These are phyloP conservation scores for Thomomys bottae DNA, from an alignment of 2,113 vertebrate species.

Conservation along the genomic window DNA sequence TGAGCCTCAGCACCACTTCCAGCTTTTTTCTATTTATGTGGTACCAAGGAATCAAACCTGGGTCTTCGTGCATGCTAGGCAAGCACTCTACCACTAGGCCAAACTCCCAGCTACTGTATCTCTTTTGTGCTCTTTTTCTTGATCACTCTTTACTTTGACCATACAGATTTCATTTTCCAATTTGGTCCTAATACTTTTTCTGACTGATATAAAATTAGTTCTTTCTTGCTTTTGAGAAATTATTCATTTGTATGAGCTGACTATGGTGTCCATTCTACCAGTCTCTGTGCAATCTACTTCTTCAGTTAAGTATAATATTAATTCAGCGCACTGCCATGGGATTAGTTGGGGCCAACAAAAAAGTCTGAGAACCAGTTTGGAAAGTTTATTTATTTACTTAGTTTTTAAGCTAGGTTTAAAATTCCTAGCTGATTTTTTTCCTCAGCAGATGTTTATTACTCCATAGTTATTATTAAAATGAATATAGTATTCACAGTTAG, in stretches of 20 bases:
- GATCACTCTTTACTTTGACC: constrained; percentile 4
- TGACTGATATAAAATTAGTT: background rate
- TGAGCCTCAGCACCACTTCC: too few relatives aligned
- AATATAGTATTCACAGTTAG: background rate
- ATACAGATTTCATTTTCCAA: constrained; percentile 1
- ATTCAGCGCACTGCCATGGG: background rate
- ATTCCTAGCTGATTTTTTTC: constrained; percentile 16
- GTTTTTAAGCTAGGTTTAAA: background rate
- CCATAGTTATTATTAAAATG: background rate
- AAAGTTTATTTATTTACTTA: background rate
- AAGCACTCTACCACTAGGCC: too few relatives aligned
- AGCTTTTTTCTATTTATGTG: too few relatives aligned
- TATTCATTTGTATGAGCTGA: background rate
- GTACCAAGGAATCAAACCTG: too few relatives aligned
- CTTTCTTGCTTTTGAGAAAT: background rate
- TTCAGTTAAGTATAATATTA: background rate
- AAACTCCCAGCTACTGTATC: too few relatives aligned
- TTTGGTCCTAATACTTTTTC: background rate
- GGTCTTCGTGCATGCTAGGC: too few relatives aligned
- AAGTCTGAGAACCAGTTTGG: background rate
- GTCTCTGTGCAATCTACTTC: background rate
- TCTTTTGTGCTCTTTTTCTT: constrained; percentile 16
- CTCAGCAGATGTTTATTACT: background rate
- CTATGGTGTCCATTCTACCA: background rate
- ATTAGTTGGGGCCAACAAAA: background rate